These are phyloP conservation scores for Neodontobutis hainanensis DNA, from an alignment of 2,113 vertebrate species.

Conservation along the genomic window DNA sequence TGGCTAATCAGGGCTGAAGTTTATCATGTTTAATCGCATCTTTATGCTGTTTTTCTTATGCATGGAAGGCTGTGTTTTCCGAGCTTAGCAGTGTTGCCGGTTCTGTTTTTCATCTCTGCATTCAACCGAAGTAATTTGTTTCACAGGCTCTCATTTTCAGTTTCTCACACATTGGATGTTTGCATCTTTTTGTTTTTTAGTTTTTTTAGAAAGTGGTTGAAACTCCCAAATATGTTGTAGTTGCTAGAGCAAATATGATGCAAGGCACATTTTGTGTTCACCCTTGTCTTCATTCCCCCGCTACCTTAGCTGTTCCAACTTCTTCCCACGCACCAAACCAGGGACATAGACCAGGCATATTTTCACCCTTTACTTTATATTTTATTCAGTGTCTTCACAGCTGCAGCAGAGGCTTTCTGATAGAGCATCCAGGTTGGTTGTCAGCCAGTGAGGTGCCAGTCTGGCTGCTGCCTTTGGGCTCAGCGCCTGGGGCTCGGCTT, in stretches of 20 bases:
- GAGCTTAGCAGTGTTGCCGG: constrained; percentile 38
- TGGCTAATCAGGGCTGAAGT: constrained; percentile 64
- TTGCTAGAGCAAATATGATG: constrained; percentile 24
- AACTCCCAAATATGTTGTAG: constrained; percentile 28
- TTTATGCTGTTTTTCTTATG: constrained; percentile 42
- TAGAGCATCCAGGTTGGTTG: constrained; percentile 51
- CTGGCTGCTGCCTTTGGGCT: constrained; percentile 33
- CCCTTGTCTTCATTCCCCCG: constrained; percentile 22
- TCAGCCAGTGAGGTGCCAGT: constrained; percentile 55
- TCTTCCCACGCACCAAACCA: constrained; percentile 38
- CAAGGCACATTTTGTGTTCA: constrained; percentile 35
- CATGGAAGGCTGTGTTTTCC: constrained; percentile 32
- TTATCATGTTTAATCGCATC: constrained; percentile 67
- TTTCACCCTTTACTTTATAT: constrained; percentile 48
- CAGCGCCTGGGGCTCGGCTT: constrained; percentile 32
- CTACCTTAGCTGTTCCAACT: constrained; percentile 25
- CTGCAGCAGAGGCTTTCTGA: constrained; percentile 44
- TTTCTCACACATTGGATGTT: constrained; percentile 45
- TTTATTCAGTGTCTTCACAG: constrained; percentile 59
- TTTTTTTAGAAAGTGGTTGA: constrained; percentile 11
- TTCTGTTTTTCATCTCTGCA: constrained; percentile 59
- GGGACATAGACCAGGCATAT: constrained; percentile 23
- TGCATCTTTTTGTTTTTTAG: constrained; percentile 3
- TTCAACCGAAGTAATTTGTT: constrained; percentile 57
- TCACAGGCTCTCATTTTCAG: constrained; percentile 49